Evolutionary conservation across 2,888 invertebrate species (phyloP).

Genomic region (Zygothrica quintamaculata): DNA sequence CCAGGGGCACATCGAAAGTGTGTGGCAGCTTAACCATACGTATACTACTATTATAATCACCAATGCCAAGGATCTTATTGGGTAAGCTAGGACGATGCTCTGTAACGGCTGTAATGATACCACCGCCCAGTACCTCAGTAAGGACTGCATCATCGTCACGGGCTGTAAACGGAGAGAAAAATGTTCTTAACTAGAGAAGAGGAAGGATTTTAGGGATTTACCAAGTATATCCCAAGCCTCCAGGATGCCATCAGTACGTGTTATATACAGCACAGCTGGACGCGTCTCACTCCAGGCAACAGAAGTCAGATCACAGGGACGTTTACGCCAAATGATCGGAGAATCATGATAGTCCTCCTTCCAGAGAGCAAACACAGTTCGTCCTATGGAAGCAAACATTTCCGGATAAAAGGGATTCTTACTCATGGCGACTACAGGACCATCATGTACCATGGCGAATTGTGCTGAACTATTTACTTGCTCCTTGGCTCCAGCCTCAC

Average conservation of each 20-base stretch:
- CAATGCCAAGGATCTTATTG: slow-evolving; percentile 88
- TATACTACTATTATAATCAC: slow-evolving; percentile 89
- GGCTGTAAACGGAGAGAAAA: slow-evolving; percentile 53
- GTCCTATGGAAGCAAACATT: slow-evolving; percentile 89
- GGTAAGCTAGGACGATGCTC: slow-evolving; percentile 86
- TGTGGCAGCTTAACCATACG: slow-evolving; percentile 87
- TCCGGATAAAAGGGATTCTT: slow-evolving; percentile 88
- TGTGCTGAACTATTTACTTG: slow-evolving; percentile 81
- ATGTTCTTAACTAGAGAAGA: too few species aligned
- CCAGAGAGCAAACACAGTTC: slow-evolving; percentile 91
- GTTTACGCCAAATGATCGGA: slow-evolving; percentile 89
- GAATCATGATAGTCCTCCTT: slow-evolving; percentile 87
- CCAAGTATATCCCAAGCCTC: slow-evolving; percentile 92
- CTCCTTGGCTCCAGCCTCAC: slow-evolving; percentile 87
- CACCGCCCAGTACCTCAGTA: slow-evolving; percentile 88
- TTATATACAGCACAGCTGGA: slow-evolving; percentile 89
- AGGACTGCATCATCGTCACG: slow-evolving; percentile 87
- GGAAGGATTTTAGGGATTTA: too few species aligned
- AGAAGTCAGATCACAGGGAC: slow-evolving; percentile 86
- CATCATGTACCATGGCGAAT: slow-evolving; percentile 88
- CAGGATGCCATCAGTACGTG: slow-evolving; percentile 89
- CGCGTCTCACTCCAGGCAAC: slow-evolving; percentile 91
- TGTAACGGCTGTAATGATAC: slow-evolving; percentile 87
- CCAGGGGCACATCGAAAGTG: slow-evolving; percentile 85
- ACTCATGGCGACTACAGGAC: slow-evolving; percentile 87